phyloP scores from a whole-genome alignment of 1,140 invertebrate genomes.

The Cryptotermes secundus region DNA sequence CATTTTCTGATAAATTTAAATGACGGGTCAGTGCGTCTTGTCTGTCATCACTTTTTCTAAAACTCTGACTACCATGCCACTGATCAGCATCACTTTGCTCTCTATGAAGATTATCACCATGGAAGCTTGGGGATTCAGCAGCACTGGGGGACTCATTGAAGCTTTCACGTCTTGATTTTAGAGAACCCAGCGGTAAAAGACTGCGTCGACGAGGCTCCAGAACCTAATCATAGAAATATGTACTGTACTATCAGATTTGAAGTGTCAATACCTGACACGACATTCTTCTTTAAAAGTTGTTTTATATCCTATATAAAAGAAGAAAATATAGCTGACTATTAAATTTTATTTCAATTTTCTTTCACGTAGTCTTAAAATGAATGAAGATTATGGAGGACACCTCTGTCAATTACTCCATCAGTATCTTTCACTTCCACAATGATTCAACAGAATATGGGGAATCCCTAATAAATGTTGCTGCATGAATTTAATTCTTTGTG shows the following conservation, averaged over 20 bases:
- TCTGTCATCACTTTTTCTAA: constrained; percentile 15
- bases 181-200: constrained; percentile 38
- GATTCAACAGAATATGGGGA: no score
- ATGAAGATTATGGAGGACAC: no score
- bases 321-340: no score
- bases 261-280: no score
- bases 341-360: no score
- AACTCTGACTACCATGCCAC: constrained; percentile 1
- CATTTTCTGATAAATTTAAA: neutral
- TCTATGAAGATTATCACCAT: constrained; percentile 9
- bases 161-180: constrained; percentile 39
- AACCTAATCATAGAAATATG: neutral
- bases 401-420: no score
- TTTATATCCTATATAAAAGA: no score
- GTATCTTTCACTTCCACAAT: no score
- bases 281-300: no score
- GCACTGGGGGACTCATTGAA: constrained; percentile 35
- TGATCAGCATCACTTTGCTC: constrained; percentile 23
- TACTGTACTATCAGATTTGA: neutral
- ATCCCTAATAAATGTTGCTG: no score
- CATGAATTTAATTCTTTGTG: no score
- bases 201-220: constrained; percentile 37
- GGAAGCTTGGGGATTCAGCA: constrained; percentile 25
- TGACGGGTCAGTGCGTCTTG: neutral
- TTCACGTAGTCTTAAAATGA: no score